Conservation (phyloP, 2,888 invertebrate species). For the Cryptosula pallasiana region DNA sequence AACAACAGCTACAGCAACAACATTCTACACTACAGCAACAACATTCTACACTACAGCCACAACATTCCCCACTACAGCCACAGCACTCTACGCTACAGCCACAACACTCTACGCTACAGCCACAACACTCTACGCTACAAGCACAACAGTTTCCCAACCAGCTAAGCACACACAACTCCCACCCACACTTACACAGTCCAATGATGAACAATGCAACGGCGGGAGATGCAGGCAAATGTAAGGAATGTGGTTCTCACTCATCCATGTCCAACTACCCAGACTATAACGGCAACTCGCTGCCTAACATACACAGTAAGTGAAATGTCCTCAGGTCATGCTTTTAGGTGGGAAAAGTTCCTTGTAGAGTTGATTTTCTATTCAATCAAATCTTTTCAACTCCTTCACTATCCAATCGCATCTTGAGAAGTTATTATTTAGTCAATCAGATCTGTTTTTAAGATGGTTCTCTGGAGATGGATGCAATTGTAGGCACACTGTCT, state of each 20-base stretch:
- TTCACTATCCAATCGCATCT: no score
- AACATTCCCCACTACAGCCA: neutral
- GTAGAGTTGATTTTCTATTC: no score
- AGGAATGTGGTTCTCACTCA: constrained; percentile 18
- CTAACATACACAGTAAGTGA: constrained; percentile 18
- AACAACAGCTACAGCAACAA: constrained; percentile 12
- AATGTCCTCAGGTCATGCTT: no score
- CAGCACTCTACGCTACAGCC: neutral
- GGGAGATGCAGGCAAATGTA: neutral
- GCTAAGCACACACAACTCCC: neutral
- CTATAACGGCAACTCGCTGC: constrained; percentile 9
- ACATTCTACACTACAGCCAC: neutral
- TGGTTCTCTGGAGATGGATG: no score
- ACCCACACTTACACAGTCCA: neutral
- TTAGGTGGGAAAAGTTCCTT: no score
- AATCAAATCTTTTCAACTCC: no score
- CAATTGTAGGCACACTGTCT: no score
- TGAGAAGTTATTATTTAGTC: no score
- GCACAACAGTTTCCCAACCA: neutral
- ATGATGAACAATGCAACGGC: neutral
- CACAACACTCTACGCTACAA: neutral
- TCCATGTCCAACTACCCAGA: constrained; percentile 15
- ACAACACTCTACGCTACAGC: neutral
- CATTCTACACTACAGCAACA: constrained; percentile 2
- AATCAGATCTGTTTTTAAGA: no score